Percentiles rank a stretch among this genome's conserved stretches.
These are phyloP conservation scores for Pelodytes ibericus DNA, from an alignment of 2,797 vertebrate species.

Conservation along the genomic window DNA sequence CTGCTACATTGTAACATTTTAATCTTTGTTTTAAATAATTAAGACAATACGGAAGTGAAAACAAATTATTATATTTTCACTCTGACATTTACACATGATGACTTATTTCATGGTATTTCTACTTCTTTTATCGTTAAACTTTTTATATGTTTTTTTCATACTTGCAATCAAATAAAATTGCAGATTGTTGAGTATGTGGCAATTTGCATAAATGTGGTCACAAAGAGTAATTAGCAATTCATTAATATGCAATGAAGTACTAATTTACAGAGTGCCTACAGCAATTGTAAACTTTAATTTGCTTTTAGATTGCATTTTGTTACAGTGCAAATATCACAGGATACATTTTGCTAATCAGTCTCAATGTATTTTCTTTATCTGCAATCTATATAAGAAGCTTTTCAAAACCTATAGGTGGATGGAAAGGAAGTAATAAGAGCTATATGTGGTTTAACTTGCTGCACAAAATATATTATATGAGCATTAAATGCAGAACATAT, in stretches of 20 bases:
- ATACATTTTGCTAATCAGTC: constrained; percentile 71
- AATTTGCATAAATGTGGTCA: constrained; percentile 74
- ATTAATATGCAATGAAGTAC: constrained; percentile 75
- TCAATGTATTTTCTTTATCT: constrained; percentile 61
- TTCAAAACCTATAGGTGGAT: constrained; percentile 49
- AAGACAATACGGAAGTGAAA: not conserved
- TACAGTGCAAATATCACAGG: constrained; percentile 69
- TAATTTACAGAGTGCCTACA: constrained; percentile 69
- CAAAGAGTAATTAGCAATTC: constrained; percentile 69
- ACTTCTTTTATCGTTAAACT: not conserved
- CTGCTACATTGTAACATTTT: no score
- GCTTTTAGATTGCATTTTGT: constrained; percentile 72
- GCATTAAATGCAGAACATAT: not conserved
- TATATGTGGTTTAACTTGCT: not conserved
- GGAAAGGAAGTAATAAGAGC: constrained; percentile 11
- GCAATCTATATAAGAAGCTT: constrained; percentile 55
- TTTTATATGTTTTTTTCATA: constrained; percentile 53
- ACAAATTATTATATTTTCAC: constrained; percentile 53
- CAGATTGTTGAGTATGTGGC: constrained; percentile 66
- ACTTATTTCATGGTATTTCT: not conserved
- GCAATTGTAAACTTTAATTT: constrained; percentile 73
- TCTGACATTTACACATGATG: constrained; percentile 23
- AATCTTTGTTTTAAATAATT: not conserved
- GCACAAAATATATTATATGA: not conserved
- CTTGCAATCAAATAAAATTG: constrained; percentile 65